Conservation (phyloP, 2,797 vertebrate genomes). For the Manis pentadactyla region DNA sequence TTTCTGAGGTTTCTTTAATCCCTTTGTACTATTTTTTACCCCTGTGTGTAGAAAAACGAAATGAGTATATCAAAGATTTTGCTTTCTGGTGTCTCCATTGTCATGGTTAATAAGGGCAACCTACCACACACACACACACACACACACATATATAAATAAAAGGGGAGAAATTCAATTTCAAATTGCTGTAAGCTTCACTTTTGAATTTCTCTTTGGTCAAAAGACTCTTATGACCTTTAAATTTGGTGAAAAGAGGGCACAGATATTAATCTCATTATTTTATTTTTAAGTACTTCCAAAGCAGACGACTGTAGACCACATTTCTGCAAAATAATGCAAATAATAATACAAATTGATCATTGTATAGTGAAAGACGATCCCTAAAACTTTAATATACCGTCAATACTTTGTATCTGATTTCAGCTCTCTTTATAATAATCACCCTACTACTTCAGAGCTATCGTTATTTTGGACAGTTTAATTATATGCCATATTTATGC, state of each 20-base stretch:
- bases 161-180: conserved; percentile 40
- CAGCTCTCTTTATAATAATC: neutral
- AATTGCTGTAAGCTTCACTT: conserved; percentile 48
- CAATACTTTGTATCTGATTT: neutral
- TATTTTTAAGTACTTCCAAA: conserved; percentile 50
- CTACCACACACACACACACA: neutral
- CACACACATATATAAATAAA: neutral
- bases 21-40: neutral
- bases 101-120: conserved; percentile 10
- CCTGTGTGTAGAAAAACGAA: neutral
- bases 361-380: neutral
- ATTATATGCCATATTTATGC: neutral
- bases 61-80: conserved; percentile 7
- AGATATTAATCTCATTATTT: conserved; percentile 58
- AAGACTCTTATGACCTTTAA: conserved; percentile 53
- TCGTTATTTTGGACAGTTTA: conserved; percentile 20
- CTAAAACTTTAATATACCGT: neutral
- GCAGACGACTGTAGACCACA: neutral
- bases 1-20: neutral
- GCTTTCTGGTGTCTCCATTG: neutral
- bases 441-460: neutral
- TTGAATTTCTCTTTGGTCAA: conserved; percentile 55
- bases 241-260: conserved; percentile 49
- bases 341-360: neutral
- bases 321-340: neutral